phyloP scores from a whole-genome alignment of 2,797 vertebrate genomes.

The Chelidonichthys spinosus region DNA sequence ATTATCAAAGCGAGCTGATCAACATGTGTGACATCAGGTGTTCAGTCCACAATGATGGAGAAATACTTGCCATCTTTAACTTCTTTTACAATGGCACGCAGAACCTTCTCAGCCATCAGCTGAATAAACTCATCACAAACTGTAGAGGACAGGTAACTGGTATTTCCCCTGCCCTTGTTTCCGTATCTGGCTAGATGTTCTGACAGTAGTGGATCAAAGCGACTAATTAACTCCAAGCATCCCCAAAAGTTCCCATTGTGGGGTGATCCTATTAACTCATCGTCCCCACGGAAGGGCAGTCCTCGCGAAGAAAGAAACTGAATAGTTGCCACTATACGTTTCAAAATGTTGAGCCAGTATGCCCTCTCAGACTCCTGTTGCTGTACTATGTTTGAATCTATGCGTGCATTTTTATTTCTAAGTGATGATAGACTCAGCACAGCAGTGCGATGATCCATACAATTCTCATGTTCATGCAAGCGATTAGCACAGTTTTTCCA shows the following conservation, averaged over 20 bases:
- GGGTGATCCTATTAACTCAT: not conserved
- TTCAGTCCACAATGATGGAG: conserved; percentile 3
- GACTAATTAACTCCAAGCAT: conserved; percentile 7
- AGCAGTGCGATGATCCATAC: not conserved
- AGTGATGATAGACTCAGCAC: not conserved
- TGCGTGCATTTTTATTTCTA: not conserved
- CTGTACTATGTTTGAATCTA: not conserved
- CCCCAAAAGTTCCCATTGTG: conserved; percentile 4
- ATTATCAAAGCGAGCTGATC: not conserved
- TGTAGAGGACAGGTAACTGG: conserved; percentile 3
- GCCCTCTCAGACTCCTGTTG: not conserved
- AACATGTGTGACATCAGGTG: not conserved
- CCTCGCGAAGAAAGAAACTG: not conserved
- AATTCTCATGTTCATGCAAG: not conserved
- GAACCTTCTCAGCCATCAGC: conserved; percentile 7
- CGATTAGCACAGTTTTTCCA: not conserved
- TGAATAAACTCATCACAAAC: conserved; percentile 11
- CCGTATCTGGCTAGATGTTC: conserved; percentile 7
- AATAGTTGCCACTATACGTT: not conserved
- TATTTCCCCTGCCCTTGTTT: conserved; percentile 10
- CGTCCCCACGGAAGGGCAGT: not conserved
- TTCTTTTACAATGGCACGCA: conserved; percentile 12
- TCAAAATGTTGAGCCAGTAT: not conserved
- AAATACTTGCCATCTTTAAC: conserved; percentile 13
- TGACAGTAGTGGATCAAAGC: conserved; percentile 13